A percentile compares a stretch with the other conserved stretches of the same genome.
phyloP scores from a whole-genome alignment of 2,113 vertebrate genomes.

The Bubo bubo region DNA sequence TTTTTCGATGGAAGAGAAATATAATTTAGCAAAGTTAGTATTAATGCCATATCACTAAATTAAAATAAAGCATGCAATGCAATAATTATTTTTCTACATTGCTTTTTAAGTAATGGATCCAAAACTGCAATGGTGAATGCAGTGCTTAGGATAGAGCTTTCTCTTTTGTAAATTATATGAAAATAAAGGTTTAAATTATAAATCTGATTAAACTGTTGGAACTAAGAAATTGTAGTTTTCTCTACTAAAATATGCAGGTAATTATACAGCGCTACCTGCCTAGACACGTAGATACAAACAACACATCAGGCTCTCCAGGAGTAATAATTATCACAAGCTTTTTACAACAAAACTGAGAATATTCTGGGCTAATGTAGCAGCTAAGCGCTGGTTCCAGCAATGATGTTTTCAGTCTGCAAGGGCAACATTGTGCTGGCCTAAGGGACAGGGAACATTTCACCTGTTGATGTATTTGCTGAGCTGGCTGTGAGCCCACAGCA shows the following conservation, averaged over 20 bases:
- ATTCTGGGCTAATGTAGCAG: neutral
- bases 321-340: neutral
- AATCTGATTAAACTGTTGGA: neutral
- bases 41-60: neutral
- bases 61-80: neutral
- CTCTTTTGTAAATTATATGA: neutral
- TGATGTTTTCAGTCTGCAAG: neutral
- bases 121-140: neutral
- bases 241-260: neutral
- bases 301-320: neutral
- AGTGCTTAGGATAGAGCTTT: neutral
- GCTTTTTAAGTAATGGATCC: neutral
- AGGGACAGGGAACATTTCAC: neutral
- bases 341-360: neutral
- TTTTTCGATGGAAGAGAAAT: neutral
- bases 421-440: neutral
- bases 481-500: neutral
- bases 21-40: neutral
- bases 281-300: neutral
- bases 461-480: neutral
- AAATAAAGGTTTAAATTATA: neutral
- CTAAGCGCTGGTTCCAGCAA: neutral
- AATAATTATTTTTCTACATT: neutral
- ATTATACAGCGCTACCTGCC: neutral
- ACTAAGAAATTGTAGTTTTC: neutral